Evolutionary conservation across 2,888 invertebrate species (phyloP), one percentile per base, ranked within the genome.

Genomic region (Cacoxenus indagator): DNA sequence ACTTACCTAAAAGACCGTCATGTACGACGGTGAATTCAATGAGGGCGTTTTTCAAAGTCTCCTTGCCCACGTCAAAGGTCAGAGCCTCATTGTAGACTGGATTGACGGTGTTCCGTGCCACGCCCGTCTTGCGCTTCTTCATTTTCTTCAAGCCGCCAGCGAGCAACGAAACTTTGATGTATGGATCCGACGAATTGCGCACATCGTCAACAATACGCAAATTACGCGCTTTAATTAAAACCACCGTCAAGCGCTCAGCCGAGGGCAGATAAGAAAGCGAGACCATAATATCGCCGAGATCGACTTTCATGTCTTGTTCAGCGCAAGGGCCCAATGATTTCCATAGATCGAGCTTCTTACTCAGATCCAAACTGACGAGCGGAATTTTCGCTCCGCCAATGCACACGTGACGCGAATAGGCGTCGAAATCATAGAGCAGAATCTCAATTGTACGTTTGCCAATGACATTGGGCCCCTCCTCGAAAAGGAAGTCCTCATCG

Each of bases 31-130:
- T 88, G 75, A 93, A 90, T 78, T 92, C 92, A 11, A 92, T 83
- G 24, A 88, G 84, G 67, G 90, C 89, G 72, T 89, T 90, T 70
- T 90, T 90, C 17, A 93, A 86, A 64, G 88, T 87, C 54, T 92
- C 91, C 70, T 89, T 90, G 83, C 96, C 95, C 14, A 98, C 92
- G 84, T 98, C 97, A 86, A 97, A 98, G 9, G 96, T 95, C 73
- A 98, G 89, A 0, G 96, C 96, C 86, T 98, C 98, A 85, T 98
- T 97, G 89, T 96, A 98, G 0, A 97, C 93, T 0, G 97, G 97
- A 85, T 92, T 93, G 0, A 97, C 89, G 0, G 95, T 96, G 78
- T 94, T 94, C 84, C 94, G 93, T 87, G 95, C 94, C 0, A 97
- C 96, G 0, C 95, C 93, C 0, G 98, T 97, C 88, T 97, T 97